Base-by-base conservation (phyloP, 1,140 invertebrate genomes). In the Papilio helenus region DNA sequence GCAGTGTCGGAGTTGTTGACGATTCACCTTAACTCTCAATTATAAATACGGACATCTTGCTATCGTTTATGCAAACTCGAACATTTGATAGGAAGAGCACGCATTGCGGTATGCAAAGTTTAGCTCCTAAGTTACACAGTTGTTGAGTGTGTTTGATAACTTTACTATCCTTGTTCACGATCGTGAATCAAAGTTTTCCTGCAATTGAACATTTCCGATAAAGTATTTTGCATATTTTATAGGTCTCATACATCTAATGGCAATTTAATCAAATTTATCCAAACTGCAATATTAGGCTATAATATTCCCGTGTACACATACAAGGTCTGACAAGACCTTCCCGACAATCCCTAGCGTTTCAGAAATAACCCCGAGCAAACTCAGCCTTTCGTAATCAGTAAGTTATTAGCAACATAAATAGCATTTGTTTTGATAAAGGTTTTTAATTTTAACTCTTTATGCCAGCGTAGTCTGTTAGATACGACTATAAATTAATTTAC, bases 111-210 rank as follows among this genome's bases (percentile, higher is more conserved):
- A 34, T 34, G 23, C 20, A 68, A 68, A 68, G 61, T 68, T 68
- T 68, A 34, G 61, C 34, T 68, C 26, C 61, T 68, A 68, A 68
- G 26, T 68, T 68, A 68, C 26, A 29, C 61, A 68, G 61, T 68
- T 68, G 61, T 68, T 68, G 61, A 68, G 26, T 29, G 61, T 68
- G 61, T 29, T 68, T 29, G 61, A 29, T 34, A 68, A 68, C 26
- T 68, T 68, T 29, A 3, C 3, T 29, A 68, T 68, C 23, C 26
- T 68, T 68, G 61, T 68, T 68, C 61, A 29, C 61, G 10, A 29
- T 68, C 26, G 23, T 29, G 61, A 68, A 68, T 68, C 14, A 26
- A 61, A 68, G 14, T 29, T 68, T 68, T 34, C 14, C 26, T 29
- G 23, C 34, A 34, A 3, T 34, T 34, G 34, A 34, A 34, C 3